Evolutionary conservation across 1,140 invertebrate species (phyloP), one percentile per base, ranked within the genome.

Genomic region (Tetranychus cinnabarinus): DNA sequence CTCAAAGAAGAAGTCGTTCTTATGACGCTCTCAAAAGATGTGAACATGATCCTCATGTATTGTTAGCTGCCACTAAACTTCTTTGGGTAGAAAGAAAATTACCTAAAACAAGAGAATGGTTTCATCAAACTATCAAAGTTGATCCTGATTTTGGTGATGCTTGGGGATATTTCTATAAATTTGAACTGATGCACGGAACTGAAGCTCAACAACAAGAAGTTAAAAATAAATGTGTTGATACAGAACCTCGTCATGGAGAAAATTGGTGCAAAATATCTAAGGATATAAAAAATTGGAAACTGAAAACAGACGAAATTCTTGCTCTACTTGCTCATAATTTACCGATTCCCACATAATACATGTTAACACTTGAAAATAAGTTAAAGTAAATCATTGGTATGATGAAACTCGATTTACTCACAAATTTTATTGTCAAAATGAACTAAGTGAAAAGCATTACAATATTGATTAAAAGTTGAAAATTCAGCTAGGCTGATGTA

Each of bases 1-100:
- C 93, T 8, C 89, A 93, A 72, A 76, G 93, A 57, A 96, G 96
- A 73, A 89, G 90, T 0, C 97, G 96, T 72, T 89, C 85, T 65
- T 86, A 97, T n/a, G 95, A 99, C 77, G 96, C 95, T 2, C 71
- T 98, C 4, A 96, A 96, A 72, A 89, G 91, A 71, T 97, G 93
- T 72, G 93, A 99, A 76, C 93, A 98, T 70, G 91, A 98, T 78
- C 84, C 91, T 0, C 79, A 95, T 72, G 93, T 99, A 1, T 76
- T 98, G 6, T 72, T 99, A 54, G 91, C 95, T 1, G 90, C 93
- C 0, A 89, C 92, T 0, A 93, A 92, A 70, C 75, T 97, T 60
- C 92, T 98, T 69, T 99, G 95, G 95, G 82, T 84, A 34, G 91
- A 98, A 72, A 77, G 88, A 63, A 97, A 95, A 74, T 79, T 90